Base-by-base conservation (phyloP, 2,888 invertebrate genomes). In the Pristionchus maxplancki region DNA sequence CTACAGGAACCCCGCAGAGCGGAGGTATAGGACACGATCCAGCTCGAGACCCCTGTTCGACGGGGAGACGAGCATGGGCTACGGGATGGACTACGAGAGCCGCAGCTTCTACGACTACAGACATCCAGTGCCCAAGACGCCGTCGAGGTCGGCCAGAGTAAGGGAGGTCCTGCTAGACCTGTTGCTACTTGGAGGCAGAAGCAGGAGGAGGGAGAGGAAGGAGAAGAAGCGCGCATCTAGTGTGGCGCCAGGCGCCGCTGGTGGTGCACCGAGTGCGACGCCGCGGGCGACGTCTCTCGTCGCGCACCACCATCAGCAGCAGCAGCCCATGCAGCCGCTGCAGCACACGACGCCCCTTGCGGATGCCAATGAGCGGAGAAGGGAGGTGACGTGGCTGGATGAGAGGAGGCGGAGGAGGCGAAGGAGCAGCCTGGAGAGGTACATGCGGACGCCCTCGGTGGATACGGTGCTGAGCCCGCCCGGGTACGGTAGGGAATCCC, bases 111-210 rank as follows among this genome's bases (percentile, higher is more conserved):
- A 83, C 62, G 58, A 62, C 44, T n/a, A n/a, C 37, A 4, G 50
- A 9, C 53, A 28, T 4, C 31, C 62, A 2, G 48, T 40, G 34
- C 37, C 62, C 28, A 90, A 90, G 87, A 48, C 84, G 13, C 85
- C 87, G 13, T 71, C 64, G 44, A 87, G 88, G 34, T 48, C 88
- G 20, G 62, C 87, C 2, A 40, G 90, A n/a, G 84, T 90, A 37
- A 74, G 89, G n/a, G 84, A 88, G 13, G 89, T 88, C 6, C 88
- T 90, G 53, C 84, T 86, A 67, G 90, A 90, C 71, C 81, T 90
- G 40, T 62, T 90, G 31, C 50, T 84, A 17, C 50, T 84, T 8
- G 40, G 89, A 34, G 44, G 74, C 37, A 64, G 89, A 6, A 85
- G 85, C 1, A 62, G 88, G 50, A 89, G 88, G 34, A 78, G 88